Conservation (phyloP, 2,888 invertebrate genomes). For the Agonopterix heracliana region DNA sequence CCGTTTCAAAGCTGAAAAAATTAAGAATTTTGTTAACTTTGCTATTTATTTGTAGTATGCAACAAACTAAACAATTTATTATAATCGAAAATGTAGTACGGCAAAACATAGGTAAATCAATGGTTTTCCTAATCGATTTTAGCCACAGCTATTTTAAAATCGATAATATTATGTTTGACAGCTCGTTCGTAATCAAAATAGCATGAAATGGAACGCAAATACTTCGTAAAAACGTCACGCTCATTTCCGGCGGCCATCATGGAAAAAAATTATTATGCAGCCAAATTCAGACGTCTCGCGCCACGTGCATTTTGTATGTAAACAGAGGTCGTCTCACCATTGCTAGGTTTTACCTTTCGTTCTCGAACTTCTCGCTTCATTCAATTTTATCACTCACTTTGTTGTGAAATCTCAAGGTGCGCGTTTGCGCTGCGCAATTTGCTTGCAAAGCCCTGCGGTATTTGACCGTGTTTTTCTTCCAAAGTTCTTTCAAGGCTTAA, state of each 20-base stretch:
- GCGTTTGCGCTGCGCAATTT: slow-evolving; percentile 48
- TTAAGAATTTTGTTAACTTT: too few species aligned
- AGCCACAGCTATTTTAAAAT: too few species aligned
- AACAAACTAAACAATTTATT: too few species aligned
- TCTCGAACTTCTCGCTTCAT: slow-evolving; percentile 25
- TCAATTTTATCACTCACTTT: slow-evolving; percentile 25
- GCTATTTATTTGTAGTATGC: too few species aligned
- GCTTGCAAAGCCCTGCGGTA: slow-evolving; percentile 40
- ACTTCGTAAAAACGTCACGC: slow-evolving; percentile 35
- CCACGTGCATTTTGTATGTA: slow-evolving; percentile 27
- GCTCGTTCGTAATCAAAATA: too few species aligned
- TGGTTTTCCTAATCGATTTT: too few species aligned
- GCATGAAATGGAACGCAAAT: slow-evolving; percentile 15
- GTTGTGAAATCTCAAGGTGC: slow-evolving; percentile 32
- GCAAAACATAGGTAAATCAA: too few species aligned
- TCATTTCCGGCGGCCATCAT: slow-evolving; percentile 59
- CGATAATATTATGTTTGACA: too few species aligned
- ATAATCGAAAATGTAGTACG: too few species aligned
- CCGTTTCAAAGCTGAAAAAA: too few species aligned
- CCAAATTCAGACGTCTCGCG: slow-evolving; percentile 34
- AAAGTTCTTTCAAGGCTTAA: slow-evolving; percentile 64
- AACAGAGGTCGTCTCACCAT: slow-evolving; percentile 23
- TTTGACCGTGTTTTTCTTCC: slow-evolving; percentile 51
- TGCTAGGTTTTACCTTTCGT: slow-evolving; percentile 22
- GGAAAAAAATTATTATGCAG: slow-evolving; percentile 42